Conservation (phyloP, 2,113 vertebrate species). For the Pontoporia blainvillei region DNA sequence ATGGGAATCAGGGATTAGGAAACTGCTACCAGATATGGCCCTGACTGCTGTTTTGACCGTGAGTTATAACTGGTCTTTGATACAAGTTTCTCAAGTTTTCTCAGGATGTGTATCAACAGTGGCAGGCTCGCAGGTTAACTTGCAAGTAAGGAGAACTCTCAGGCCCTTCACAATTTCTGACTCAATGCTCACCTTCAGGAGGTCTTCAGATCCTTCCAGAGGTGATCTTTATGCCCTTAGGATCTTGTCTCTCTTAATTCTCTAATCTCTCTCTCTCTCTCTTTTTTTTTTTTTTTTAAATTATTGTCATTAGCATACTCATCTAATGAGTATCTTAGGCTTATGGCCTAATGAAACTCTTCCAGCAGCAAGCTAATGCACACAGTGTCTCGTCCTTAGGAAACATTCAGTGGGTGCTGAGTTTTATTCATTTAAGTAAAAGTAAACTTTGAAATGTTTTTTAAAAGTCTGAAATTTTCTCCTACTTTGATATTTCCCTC, state of each 20-base stretch:
- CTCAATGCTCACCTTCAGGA: background rate
- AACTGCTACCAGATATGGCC: background rate
- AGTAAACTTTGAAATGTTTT: background rate
- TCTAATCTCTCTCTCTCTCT: background rate
- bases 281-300: background rate
- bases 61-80: background rate
- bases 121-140: background rate
- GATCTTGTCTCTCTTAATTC: background rate
- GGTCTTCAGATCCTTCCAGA: background rate
- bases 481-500: background rate
- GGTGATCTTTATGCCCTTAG: background rate
- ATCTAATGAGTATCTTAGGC: too few species aligned
- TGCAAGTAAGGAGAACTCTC: background rate
- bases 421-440: background rate
- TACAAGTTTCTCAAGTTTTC: background rate
- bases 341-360: background rate
- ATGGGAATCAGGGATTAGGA: background rate
- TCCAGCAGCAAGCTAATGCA: background rate
- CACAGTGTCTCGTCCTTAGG: background rate
- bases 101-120: background rate
- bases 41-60: background rate
- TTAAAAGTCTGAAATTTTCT: background rate
- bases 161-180: background rate
- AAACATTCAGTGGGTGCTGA: background rate
- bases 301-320: background rate